Evolutionary conservation across 2,113 vertebrate species (phyloP), one percentile per base, ranked within the genome.

Genomic region (Reinhardtius hippoglossoides): DNA sequence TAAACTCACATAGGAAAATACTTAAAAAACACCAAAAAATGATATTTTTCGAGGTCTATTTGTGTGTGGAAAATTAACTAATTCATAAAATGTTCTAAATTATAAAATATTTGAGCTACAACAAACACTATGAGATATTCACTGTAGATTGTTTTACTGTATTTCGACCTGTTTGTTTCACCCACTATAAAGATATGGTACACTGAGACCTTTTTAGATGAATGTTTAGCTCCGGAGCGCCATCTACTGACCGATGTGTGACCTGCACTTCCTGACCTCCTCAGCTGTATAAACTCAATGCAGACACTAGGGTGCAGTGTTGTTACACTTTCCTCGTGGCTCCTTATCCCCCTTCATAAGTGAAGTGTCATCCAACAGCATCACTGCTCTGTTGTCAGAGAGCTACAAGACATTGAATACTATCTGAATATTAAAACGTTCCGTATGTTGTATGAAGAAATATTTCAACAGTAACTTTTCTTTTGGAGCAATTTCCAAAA

Each of bases 221-320:
- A 20, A 77, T 72, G 21, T 46, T n/a, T 71, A 56, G 70, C 4
- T 27, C 6, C 66, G 24, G 59, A 80, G 68, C 80, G 88, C 88
- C 88, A 89, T 71, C 91, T 92, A 88, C n/a, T 89, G 92, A 58
- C 56, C 1, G 1, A 46, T 5, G 5, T 35, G 7, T 46, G 57
- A 16, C 10, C 23, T 12, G 18, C 4, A 31, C 35, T 15, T 18
- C 26, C 9, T 59, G 55, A 20, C 27, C 44, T 55, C 15, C 27
- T 52, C 8, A 42, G 64, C 44, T 90, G 89, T 46, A 64, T 7
- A 7, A 76, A 72, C 78, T 9, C 3, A 48, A 18, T 68, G 16
- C 7, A 9, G 60, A 9, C 91, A 82, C 82, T 69, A 84, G 82
- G 23, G 71, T 9, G 90, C 61, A 26, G 6, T 79, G 63, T 20